Evolutionary conservation across 1,140 invertebrate species (phyloP), one percentile per base, ranked within the genome.

Genomic region (Rhynchophorus ferrugineus): DNA sequence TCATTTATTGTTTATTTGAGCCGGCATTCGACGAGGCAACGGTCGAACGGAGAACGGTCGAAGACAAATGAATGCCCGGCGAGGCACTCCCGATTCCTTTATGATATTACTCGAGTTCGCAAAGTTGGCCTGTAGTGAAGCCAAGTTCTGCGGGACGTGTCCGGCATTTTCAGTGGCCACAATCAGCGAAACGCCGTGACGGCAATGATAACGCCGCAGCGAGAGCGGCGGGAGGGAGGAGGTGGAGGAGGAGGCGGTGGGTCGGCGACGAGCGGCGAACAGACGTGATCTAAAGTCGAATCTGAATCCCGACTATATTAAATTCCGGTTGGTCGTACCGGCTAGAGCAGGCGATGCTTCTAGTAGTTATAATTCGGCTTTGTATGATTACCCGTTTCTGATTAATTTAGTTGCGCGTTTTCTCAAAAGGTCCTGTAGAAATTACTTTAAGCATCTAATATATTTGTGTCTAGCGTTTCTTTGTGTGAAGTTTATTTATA

Each of bases 131-230:
- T 47, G 39, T 54, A 44, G 13, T 36, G 46, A 47, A 54, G 50
- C 50, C 44, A 53, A 45, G 37, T 54, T 54, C n/a, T 34, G 14
- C 20, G 41, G 24, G 41, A 55, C 53, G 57, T 59, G 57, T 56
- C 57, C 57, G 57, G 57, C 57, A 59, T 59, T 54, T 56, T 51
- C 49, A 51, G 45, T 42, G 53, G 49, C 57, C 57, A 55, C 57
- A 59, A 59, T 59, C 57, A 59, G 53, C 49, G 53, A 34, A 44
- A n/a, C 53, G 33, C 54, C 57, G 57, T 59, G 57, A 59, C 57
- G 49, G 52, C 57, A 59, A 59, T 58, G 56, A 55, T 55, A 54
- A 59, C 55, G 24, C 19, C 8, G 37, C n/a, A 43, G 43, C 24
- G 16, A 5, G 5, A 5, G 24, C 24, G 5, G 24, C 24, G 5